Evolutionary conservation across 1,140 invertebrate species (phyloP), one percentile per base, ranked within the genome.

Genomic region (Orius insidiosus): DNA sequence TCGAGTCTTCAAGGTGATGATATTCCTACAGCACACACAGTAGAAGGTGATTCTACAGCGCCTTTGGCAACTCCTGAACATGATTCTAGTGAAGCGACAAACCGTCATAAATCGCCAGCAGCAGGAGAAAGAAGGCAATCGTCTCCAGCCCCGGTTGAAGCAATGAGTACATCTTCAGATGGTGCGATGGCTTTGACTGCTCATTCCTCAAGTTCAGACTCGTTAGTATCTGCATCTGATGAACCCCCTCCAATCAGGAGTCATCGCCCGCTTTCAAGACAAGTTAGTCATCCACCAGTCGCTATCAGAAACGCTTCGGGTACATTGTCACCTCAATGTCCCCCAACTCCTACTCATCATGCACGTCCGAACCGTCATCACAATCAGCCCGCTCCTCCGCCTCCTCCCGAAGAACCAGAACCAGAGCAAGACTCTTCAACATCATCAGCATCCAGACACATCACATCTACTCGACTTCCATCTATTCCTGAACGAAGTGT

Each of bases 321-420:
- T 37, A 71, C 54, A 47, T 57, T 55, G 48, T 59, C 64, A 41
- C 58, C 65, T 0, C 67, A 77, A 24, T 87, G 83, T 58, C 82
- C 79, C n/a, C 82, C 83, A 0, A 85, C 82, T 1, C 82, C 83
- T 0, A 85, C 81, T 0, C 83, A 86, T 62, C 80, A 81, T 56
- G 78, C 80, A n/a, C 56, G 41, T 2, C 41, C 18, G 14, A 43
- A 30, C 14, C 46, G 54, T 52, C 3, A 56, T 56, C 44, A 47
- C 57, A 35, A 48, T 50, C 45, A 57, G 54, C 32, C 51, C 53
- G 55, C 47, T 41, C n/a, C n/a, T n/a, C 55, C 33, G 43, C 53
- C 14, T 39, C 50, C 19, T 40, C 51, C 14, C 40, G 45, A 46
- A 45, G 49, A n/a, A 19, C n/a, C 16, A 15, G 10, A 6, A 13